A percentile compares a stretch with the other conserved stretches of the same genome.
Evolutionary conservation across 2,113 vertebrate genomes (phyloP).

Genomic region (Hyla sarda): DNA sequence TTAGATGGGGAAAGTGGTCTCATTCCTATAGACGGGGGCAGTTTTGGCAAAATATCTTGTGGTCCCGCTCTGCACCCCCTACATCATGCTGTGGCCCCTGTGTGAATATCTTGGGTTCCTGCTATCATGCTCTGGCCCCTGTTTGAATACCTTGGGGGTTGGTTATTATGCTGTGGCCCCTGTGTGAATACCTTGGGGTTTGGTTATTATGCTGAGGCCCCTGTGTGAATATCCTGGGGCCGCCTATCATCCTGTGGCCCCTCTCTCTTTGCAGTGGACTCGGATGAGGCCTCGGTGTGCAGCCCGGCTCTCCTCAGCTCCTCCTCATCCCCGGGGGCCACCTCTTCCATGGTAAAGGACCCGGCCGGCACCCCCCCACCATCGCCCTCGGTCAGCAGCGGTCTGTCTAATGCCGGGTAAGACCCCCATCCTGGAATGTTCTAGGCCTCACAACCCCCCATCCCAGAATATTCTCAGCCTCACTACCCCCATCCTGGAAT

Average conservation of each 20-base stretch:
- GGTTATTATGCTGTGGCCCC: no score
- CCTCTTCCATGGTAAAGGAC: conserved; percentile 79
- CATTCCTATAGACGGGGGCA: no score
- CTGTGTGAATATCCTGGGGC: no score
- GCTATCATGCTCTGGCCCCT: neutral
- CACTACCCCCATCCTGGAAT: no score
- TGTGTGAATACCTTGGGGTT: no score
- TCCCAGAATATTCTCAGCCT: no score
- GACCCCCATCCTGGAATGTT: neutral
- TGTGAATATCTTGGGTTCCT: no score
- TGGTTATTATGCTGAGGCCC: no score
- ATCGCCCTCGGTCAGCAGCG: conserved; percentile 85
- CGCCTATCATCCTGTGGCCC: neutral
- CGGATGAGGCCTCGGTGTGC: conserved; percentile 83
- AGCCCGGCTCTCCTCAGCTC: conserved; percentile 81
- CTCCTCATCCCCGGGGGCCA: conserved; percentile 75
- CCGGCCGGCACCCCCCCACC: conserved; percentile 84
- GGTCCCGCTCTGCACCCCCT: neutral
- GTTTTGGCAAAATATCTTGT: no score
- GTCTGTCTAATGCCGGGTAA: conserved; percentile 83
- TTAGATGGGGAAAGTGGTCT: no score
- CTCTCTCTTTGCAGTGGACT: conserved; percentile 77
- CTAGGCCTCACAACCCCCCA: no score
- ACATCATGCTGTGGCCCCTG: no score
- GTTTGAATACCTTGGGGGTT: neutral